These are phyloP conservation scores for Drosophila diplacantha DNA, from an alignment of 2,888 invertebrate species.

Conservation along the genomic window DNA sequence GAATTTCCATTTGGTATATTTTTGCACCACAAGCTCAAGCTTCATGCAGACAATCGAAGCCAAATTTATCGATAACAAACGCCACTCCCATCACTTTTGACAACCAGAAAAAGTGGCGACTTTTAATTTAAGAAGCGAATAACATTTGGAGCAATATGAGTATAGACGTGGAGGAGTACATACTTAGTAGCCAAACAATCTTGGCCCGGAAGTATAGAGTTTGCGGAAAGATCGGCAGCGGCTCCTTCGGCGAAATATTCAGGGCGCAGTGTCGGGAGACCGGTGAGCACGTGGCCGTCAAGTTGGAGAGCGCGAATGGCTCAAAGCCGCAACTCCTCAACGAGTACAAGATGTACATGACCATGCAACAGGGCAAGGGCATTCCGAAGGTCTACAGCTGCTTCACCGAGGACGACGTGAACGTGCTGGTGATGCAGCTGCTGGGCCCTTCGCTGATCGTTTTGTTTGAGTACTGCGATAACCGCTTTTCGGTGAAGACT, in stretches of 20 bases:
- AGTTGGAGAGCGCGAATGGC: slow-evolving; percentile 7
- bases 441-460: slow-evolving; percentile 47
- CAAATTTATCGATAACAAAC: slow-evolving; percentile 4
- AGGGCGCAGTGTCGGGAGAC: background rate
- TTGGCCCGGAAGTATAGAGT: slow-evolving; percentile 10
- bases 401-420: background rate
- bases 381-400: slow-evolving; percentile 27
- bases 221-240: slow-evolving; percentile 22
- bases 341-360: slow-evolving; percentile 28
- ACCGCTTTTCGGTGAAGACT: slow-evolving; percentile 49
- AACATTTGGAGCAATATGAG: background rate
- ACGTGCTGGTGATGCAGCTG: slow-evolving; percentile 48
- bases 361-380: background rate
- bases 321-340: background rate
- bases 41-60: background rate
- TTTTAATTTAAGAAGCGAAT: background rate
- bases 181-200: background rate
- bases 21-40: background rate
- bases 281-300: slow-evolving; percentile 40
- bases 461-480: slow-evolving; percentile 33
- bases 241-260: slow-evolving; percentile 44
- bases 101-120: background rate
- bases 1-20: background rate
- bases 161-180: background rate
- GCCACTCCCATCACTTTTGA: background rate